phyloP scores from a whole-genome alignment of 2,113 vertebrate species.

The Garra rufa region DNA sequence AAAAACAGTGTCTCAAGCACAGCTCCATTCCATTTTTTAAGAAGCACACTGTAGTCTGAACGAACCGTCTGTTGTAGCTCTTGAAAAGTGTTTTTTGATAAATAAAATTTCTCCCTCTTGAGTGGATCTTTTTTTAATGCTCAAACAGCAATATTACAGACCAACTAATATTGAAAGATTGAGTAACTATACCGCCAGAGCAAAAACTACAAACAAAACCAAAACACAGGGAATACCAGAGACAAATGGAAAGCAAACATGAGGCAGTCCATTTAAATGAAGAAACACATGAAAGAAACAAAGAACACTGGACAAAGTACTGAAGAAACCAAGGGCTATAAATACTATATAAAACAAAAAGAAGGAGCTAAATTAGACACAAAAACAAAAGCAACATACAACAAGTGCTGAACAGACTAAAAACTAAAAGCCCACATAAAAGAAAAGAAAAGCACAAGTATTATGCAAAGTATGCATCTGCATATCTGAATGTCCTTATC shows the following conservation, averaged over 20 bases:
- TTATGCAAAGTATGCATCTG: no score
- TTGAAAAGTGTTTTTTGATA: not conserved
- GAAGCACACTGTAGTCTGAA: not conserved
- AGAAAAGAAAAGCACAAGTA: not conserved
- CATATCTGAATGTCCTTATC: no score
- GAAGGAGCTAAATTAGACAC: not conserved
- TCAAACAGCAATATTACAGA: not conserved
- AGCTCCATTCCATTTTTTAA: no score
- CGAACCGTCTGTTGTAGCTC: not conserved
- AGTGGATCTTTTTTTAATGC: not conserved
- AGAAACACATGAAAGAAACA: not conserved
- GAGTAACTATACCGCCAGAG: not conserved
- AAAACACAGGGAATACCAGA: not conserved
- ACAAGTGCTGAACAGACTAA: not conserved
- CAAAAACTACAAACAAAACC: not conserved
- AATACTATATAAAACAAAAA: not conserved
- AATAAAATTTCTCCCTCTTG: not conserved
- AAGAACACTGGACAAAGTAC: not conserved
- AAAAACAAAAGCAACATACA: not conserved
- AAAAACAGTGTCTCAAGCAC: no score
- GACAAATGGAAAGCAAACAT: not conserved
- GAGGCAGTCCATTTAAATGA: not conserved
- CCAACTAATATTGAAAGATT: not conserved
- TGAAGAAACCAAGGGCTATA: no score
- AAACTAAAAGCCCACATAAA: not conserved